Evolutionary conservation across 2,113 vertebrate species (phyloP).

Genomic region (Protobothrops flavoviridis): DNA sequence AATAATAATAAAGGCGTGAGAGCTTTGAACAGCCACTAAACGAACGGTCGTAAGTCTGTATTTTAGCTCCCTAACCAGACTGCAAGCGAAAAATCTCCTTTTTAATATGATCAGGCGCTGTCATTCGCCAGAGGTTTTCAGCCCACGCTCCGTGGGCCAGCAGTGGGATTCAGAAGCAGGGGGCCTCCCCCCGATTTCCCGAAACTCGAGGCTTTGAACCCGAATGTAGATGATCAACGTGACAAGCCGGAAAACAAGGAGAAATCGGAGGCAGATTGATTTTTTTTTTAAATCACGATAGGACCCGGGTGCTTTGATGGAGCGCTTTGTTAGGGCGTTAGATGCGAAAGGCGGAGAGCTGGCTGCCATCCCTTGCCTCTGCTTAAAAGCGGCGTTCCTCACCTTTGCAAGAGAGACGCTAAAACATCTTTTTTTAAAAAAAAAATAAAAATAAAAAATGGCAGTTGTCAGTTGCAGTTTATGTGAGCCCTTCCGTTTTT

Average conservation of each 20-base stretch:
- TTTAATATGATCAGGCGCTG: too few species aligned
- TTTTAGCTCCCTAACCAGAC: too few species aligned
- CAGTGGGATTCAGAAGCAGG: too few species aligned
- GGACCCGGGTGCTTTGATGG: not conserved
- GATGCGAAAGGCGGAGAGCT: too few species aligned
- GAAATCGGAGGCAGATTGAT: not conserved
- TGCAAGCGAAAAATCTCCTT: too few species aligned
- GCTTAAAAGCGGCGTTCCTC: not conserved
- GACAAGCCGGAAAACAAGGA: not conserved
- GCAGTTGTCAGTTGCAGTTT: not conserved
- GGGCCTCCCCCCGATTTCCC: not conserved
- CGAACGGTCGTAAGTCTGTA: too few species aligned
- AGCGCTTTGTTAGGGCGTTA: not conserved
- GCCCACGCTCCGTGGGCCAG: too few species aligned
- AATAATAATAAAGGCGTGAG: too few species aligned
- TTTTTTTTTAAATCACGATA: too few species aligned
- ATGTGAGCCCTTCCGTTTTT: not conserved
- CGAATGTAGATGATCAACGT: too few species aligned
- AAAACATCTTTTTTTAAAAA: not conserved
- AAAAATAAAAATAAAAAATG: not conserved
- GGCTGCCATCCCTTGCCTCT: not conserved
- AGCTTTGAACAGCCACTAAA: too few species aligned
- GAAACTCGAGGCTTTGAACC: not conserved
- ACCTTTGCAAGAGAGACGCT: not conserved
- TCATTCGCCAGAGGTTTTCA: too few species aligned